phyloP scores from a whole-genome alignment of 2,113 vertebrate species.

The Ageneiosus marmoratus region DNA sequence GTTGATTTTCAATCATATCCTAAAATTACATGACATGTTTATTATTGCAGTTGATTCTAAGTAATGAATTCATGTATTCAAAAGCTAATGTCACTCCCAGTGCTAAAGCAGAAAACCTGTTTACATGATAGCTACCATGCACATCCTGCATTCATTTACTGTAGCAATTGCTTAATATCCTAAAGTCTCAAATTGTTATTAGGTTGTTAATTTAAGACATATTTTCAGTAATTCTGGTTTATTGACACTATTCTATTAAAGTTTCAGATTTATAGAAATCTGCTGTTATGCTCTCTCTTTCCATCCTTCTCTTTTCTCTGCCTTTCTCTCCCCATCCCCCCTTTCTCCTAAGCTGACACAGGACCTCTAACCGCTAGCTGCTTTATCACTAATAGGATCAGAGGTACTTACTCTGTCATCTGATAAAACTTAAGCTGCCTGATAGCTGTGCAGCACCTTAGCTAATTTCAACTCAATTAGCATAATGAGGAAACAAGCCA shows the following conservation, averaged over 20 bases:
- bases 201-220: not conserved
- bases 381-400: conserved; percentile 89
- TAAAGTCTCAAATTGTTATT: not conserved
- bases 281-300: not conserved
- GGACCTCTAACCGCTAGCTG: conserved; percentile 84
- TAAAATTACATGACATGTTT: not conserved
- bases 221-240: not conserved
- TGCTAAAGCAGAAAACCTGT: not conserved
- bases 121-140: too few relatives aligned
- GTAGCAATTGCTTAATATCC: not conserved
- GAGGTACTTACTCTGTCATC: conserved; percentile 85
- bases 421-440: conserved; percentile 84
- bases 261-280: not conserved
- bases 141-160: not conserved
- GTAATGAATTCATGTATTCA: not conserved
- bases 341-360: conserved; percentile 80
- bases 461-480: conserved; percentile 85
- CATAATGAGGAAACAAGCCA: conserved; percentile 80
- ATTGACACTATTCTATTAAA: not conserved
- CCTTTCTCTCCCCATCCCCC: conserved; percentile 44
- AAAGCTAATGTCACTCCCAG: not conserved
- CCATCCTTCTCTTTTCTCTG: conserved; percentile 28
- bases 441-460: conserved; percentile 82
- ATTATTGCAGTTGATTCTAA: not conserved
- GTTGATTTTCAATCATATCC: not conserved